These are phyloP conservation scores for Tipula confusa DNA, from an alignment of 2,888 invertebrate species.

Conservation along the genomic window DNA sequence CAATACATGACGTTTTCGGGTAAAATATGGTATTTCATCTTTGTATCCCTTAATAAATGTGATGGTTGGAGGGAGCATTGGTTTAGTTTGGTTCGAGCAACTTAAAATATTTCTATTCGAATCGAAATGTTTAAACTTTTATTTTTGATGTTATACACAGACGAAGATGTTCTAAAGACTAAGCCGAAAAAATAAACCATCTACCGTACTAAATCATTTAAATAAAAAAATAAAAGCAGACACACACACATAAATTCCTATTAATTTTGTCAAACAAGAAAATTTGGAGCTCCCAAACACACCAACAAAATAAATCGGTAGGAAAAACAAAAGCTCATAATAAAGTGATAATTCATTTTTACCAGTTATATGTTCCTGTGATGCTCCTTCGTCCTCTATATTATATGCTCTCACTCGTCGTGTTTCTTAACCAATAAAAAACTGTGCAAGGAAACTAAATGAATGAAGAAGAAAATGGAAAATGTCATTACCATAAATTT, in stretches of 20 bases:
- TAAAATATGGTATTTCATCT: no score
- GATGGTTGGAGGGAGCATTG: no score
- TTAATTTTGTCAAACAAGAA: constrained; percentile 12
- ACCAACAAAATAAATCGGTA: not conserved
- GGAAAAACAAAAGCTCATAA: constrained; percentile 13
- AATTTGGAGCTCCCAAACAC: not conserved
- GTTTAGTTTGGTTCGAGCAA: no score
- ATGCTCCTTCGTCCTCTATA: not conserved
- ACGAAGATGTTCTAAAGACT: no score
- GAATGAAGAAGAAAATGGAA: not conserved
- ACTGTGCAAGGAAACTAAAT: not conserved
- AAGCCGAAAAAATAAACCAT: no score
- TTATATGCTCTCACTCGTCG: not conserved
- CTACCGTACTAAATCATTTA: not conserved
- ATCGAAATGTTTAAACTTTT: no score
- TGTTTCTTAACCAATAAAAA: not conserved
- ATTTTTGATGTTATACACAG: no score
- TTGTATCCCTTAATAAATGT: no score
- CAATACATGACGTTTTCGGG: no score
- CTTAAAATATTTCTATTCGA: no score
- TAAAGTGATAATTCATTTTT: constrained; percentile 14
- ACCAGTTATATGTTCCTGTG: not conserved
- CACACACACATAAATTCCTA: not conserved
- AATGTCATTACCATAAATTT: constrained; percentile 1
- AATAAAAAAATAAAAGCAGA: no score